A percentile compares a stretch with the other conserved stretches of the same genome.
Conservation (phyloP, 2,888 invertebrate genomes). For the Drosophila merina region DNA sequence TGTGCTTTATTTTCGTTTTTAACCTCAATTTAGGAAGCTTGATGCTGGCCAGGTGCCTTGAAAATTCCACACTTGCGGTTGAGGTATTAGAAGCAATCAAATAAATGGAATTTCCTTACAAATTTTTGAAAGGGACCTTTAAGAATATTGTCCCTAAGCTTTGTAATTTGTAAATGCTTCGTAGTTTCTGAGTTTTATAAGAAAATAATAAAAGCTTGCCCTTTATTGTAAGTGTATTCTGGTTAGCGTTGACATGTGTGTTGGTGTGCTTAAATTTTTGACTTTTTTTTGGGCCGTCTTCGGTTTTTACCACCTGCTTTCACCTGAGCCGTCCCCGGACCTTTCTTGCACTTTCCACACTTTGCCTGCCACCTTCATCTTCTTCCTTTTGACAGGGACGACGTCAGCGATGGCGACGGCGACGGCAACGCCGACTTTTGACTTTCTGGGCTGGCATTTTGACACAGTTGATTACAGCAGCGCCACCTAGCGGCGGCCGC, state of each 20-base stretch:
- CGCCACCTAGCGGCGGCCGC: constrained; percentile 73
- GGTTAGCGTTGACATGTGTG: constrained; percentile 16
- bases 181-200: too few species aligned
- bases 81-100: not conserved
- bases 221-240: constrained; percentile 29
- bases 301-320: not conserved
- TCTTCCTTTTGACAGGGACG: constrained; percentile 51
- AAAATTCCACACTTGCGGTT: constrained; percentile 37
- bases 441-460: constrained; percentile 74
- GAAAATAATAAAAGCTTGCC: constrained; percentile 13
- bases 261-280: constrained; percentile 51
- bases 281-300: constrained; percentile 38
- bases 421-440: constrained; percentile 46
- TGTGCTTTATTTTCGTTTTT: constrained; percentile 57
- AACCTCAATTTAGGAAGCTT: constrained; percentile 73
- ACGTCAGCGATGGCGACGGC: constrained; percentile 5
- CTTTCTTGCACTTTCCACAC: constrained; percentile 23
- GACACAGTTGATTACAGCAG: constrained; percentile 75
- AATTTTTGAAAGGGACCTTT: not conserved
- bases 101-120: not conserved
- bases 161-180: too few species aligned
- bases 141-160: too few species aligned
- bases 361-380: constrained; percentile 35
- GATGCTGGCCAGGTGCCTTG: constrained; percentile 72
- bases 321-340: not conserved